Conservation (phyloP, 2,113 vertebrate species). For the Otolemur garnettii region DNA sequence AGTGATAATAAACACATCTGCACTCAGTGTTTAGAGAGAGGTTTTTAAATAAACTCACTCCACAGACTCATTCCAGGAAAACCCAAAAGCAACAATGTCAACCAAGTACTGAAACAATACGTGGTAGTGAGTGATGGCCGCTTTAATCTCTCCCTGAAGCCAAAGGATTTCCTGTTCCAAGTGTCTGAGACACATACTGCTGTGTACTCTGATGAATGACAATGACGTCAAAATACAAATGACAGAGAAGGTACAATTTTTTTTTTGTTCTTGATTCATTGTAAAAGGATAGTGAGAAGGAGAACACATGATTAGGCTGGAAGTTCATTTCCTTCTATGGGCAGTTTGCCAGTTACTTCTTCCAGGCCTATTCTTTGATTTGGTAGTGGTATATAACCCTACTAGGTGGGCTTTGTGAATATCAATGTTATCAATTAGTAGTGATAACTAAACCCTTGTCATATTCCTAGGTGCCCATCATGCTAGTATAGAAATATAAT, state of each 20-base stretch:
- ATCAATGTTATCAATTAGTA: neutral
- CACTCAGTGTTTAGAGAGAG: neutral
- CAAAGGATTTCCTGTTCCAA: constrained; percentile 60
- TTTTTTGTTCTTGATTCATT: neutral
- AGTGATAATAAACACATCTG: constrained; percentile 12
- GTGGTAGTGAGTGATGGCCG: neutral
- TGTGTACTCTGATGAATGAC: neutral
- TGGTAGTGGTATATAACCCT: neutral
- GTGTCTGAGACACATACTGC: neutral
- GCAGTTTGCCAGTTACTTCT: neutral
- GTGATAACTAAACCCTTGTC: neutral
- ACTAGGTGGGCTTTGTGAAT: neutral
- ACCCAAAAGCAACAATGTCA: neutral
- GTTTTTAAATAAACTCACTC: constrained; percentile 56
- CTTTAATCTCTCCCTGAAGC: neutral
- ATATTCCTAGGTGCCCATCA: neutral
- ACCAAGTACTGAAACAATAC: neutral
- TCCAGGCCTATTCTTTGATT: neutral
- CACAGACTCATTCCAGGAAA: constrained; percentile 57
- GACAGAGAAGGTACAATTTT: neutral
- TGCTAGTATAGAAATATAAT: neutral
- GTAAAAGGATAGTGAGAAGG: constrained; percentile 9
- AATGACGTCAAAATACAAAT: constrained; percentile 31
- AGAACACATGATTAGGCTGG: neutral
- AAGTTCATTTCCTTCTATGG: neutral